phyloP scores from a whole-genome alignment of 2,797 vertebrate genomes.

The Megaceryle alcyon region DNA sequence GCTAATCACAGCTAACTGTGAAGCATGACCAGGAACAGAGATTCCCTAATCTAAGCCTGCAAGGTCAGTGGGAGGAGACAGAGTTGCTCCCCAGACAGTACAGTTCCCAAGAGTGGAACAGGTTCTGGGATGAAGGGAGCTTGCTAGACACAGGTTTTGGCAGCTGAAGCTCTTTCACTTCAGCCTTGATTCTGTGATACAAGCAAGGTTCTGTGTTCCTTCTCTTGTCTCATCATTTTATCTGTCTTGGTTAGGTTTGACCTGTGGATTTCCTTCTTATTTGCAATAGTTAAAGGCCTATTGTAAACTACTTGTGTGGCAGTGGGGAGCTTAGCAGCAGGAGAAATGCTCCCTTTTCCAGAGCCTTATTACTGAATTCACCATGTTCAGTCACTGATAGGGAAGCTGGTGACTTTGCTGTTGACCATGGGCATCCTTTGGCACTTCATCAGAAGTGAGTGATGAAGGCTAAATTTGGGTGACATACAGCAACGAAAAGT shows the following conservation, averaged over 20 bases:
- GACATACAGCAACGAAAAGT: neutral
- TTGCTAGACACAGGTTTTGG: neutral
- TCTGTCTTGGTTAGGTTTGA: neutral
- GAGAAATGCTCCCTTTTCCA: neutral
- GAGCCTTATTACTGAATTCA: neutral
- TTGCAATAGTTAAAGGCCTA: neutral
- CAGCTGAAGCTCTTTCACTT: neutral
- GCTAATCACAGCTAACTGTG: neutral
- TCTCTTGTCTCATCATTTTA: neutral
- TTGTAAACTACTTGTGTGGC: neutral
- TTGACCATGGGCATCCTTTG: neutral
- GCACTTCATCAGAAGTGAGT: neutral
- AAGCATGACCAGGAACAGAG: neutral
- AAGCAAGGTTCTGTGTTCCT: neutral
- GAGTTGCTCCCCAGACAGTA: neutral
- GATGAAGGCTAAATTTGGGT: neutral
- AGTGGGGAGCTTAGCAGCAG: neutral
- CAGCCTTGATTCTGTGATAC: neutral
- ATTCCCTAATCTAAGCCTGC: neutral
- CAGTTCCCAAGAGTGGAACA: neutral
- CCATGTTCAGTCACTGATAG: neutral
- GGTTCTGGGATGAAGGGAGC: neutral
- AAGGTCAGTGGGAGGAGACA: neutral
- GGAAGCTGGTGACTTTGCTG: neutral
- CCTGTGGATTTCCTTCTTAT: neutral